Percentiles rank a stretch among this genome's conserved stretches.
phyloP scores from a whole-genome alignment of 2,113 vertebrate species.

The Microtus pennsylvanicus region DNA sequence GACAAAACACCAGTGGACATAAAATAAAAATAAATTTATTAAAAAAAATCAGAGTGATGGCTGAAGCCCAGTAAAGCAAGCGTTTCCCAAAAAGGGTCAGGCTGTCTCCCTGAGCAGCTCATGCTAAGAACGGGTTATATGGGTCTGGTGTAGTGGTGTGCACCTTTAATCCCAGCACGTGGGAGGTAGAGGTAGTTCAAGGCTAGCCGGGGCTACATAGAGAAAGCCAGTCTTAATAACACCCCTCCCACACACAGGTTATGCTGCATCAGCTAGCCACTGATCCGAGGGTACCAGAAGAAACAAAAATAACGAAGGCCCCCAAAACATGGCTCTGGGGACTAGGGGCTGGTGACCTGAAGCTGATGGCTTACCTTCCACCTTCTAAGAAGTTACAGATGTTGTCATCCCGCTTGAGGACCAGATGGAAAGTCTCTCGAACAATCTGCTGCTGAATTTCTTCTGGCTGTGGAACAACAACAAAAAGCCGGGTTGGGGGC shows the following conservation, averaged over 20 bases:
- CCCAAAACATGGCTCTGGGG: background rate
- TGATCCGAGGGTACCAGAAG: background rate
- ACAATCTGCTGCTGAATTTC: constrained; percentile 97
- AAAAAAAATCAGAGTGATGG: background rate
- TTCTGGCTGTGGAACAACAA: constrained; percentile 88
- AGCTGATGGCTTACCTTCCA: constrained; percentile 88
- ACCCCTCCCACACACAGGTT: background rate
- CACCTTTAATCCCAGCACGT: background rate
- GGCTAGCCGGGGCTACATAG: background rate
- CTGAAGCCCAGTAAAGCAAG: background rate
- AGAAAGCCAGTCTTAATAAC: background rate
- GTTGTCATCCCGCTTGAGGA: constrained; percentile 96
- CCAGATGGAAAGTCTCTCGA: constrained; percentile 95
- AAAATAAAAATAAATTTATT: background rate
- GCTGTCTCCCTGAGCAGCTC: background rate
- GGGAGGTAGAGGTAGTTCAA: background rate
- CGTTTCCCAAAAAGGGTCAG: background rate
- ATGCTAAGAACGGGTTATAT: background rate
- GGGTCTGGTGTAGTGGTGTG: background rate
- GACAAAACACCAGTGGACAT: background rate
- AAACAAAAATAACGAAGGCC: background rate
- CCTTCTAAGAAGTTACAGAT: constrained; percentile 98
- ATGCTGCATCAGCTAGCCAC: background rate
- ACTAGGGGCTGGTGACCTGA: background rate
- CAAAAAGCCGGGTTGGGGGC: fast-evolving